phyloP scores from a whole-genome alignment of 2,113 vertebrate genomes.

The Stomatorhinus ivindoensis region DNA sequence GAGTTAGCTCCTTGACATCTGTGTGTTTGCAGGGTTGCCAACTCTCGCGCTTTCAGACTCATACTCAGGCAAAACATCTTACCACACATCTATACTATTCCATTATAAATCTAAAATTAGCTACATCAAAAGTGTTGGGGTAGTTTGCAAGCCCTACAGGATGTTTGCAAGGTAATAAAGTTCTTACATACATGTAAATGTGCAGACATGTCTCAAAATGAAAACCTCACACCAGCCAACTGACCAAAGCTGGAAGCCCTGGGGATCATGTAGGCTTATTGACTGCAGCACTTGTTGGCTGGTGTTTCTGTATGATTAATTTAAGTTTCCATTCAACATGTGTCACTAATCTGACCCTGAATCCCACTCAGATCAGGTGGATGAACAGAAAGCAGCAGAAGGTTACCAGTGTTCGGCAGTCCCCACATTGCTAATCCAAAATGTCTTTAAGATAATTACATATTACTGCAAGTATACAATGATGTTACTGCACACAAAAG shows the following conservation, averaged over 20 bases:
- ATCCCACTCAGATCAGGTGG: neutral
- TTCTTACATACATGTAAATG: neutral
- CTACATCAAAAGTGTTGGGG: neutral
- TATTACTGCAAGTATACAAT: neutral
- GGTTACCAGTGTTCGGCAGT: neutral
- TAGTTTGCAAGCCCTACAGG: neutral
- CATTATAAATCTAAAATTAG: neutral
- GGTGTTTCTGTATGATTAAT: neutral
- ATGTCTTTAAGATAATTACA: neutral
- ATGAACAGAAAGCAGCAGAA: neutral
- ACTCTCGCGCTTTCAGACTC: neutral
- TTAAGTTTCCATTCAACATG: neutral
- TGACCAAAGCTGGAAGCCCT: neutral
- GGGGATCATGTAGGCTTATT: neutral
- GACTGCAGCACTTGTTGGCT: neutral
- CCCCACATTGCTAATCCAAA: neutral
- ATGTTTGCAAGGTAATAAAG: neutral
- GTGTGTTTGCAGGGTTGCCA: neutral
- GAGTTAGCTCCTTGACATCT: neutral
- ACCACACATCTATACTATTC: neutral
- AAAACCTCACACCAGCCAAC: neutral
- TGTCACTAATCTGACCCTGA: neutral
- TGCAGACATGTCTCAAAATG: neutral
- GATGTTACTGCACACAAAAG: neutral
- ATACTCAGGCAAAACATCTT: neutral